Evolutionary conservation across 2,888 invertebrate species (phyloP).

Genomic region (Melipona beecheii): DNA sequence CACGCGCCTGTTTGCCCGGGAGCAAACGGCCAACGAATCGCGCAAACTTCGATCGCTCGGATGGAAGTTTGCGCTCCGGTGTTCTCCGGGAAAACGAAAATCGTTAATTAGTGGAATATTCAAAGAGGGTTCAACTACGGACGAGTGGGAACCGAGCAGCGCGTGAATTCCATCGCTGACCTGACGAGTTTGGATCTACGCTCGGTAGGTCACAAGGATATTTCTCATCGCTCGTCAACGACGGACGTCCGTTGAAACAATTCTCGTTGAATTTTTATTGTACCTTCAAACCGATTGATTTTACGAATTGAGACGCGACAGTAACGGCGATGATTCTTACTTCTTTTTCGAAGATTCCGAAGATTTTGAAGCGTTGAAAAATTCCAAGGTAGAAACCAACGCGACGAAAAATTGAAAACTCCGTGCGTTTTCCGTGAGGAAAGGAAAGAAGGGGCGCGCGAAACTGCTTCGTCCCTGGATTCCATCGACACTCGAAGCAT

Average conservation of each 20-base stretch:
- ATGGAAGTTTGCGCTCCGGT: not conserved
- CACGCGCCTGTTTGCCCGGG: not conserved
- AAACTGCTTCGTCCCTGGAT: slow-evolving; percentile 10
- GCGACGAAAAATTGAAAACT: not conserved
- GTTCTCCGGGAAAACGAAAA: not conserved
- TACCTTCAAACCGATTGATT: not conserved
- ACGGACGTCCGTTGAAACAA: too few species aligned
- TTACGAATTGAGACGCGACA: not conserved
- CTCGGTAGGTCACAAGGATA: not conserved
- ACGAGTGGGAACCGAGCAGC: not conserved
- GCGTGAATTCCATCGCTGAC: not conserved
- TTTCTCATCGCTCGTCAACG: too few species aligned
- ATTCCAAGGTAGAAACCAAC: too few species aligned
- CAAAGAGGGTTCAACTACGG: not conserved
- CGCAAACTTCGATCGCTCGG: too few species aligned
- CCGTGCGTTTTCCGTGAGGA: not conserved
- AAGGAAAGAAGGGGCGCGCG: not conserved
- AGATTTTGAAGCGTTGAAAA: too few species aligned
- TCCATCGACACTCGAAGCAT: slow-evolving; percentile 55
- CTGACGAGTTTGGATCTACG: not conserved
- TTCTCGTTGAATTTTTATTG: too few species aligned
- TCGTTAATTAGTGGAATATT: not conserved
- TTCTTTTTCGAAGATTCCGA: too few species aligned
- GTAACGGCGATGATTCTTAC: too few species aligned
- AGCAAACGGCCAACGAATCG: not conserved